Evolutionary conservation across 2,797 vertebrate species (phyloP).

Genomic region (Hippoglossus hippoglossus): DNA sequence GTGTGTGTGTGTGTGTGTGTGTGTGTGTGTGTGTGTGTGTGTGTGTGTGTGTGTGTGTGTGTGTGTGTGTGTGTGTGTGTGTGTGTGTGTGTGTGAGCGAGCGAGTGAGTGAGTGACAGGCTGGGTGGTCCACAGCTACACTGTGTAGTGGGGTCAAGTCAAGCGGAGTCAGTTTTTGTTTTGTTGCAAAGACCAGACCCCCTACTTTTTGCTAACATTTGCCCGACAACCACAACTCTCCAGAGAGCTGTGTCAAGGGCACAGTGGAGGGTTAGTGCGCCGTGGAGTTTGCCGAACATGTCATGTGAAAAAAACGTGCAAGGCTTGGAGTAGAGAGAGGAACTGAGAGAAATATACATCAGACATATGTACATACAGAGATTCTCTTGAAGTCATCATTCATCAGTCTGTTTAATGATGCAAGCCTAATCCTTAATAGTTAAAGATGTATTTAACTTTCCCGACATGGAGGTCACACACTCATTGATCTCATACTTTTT

Average conservation of each 20-base stretch:
- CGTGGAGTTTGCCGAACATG: background rate
- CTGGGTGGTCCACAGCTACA: constrained; percentile 64
- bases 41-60: constrained; percentile 42
- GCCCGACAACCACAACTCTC: background rate
- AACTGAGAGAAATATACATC: constrained; percentile 7
- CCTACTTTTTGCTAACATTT: constrained; percentile 45
- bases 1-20: constrained; percentile 13
- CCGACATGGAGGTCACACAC: too few relatives aligned
- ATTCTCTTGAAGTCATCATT: background rate
- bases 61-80: constrained; percentile 30
- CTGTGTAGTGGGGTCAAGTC: constrained; percentile 45
- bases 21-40: constrained; percentile 20
- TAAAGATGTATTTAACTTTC: too few relatives aligned
- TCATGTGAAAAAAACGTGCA: constrained; percentile 1
- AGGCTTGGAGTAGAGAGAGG: background rate
- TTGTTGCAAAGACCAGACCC: constrained; percentile 28
- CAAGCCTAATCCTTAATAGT: too few relatives aligned
- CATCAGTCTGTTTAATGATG: too few relatives aligned
- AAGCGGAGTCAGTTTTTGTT: constrained; percentile 43
- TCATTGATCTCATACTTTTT: too few relatives aligned
- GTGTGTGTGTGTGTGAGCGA: constrained; percentile 31
- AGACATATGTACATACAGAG: background rate
- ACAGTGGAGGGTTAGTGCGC: background rate
- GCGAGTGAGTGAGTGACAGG: constrained; percentile 25
- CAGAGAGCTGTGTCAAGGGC: constrained; percentile 12